Evolutionary conservation across 2,888 invertebrate species (phyloP).

Genomic region (Craniophora ligustri): DNA sequence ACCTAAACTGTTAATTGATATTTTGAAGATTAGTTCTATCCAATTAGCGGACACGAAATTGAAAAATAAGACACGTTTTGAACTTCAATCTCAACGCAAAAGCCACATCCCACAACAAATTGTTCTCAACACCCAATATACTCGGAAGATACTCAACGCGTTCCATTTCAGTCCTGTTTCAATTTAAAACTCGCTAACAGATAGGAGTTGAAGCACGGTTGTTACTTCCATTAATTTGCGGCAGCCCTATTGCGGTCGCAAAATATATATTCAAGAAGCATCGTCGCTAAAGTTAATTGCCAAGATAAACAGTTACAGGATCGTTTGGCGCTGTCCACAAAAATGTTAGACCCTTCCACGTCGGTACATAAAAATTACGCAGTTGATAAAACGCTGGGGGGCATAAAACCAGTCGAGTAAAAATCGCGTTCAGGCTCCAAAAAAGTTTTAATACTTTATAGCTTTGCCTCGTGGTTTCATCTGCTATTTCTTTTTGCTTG

Average conservation of each 20-base stretch:
- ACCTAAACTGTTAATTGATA: no score
- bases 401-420: no score
- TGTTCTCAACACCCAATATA: background rate
- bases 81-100: no score
- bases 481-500: no score
- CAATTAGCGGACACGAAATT: no score
- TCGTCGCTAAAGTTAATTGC: conserved; percentile 68
- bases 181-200: conserved; percentile 34
- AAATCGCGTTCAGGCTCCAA: no score
- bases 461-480: no score
- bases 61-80: no score
- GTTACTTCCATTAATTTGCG: conserved; percentile 50
- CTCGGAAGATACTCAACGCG: background rate
- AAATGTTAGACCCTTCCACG: conserved; percentile 40
- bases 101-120: background rate
- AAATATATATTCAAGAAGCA: conserved; percentile 63
- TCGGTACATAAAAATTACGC: conserved; percentile 37
- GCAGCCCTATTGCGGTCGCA: conserved; percentile 37
- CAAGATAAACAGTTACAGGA: conserved; percentile 68
- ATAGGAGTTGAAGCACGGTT: conserved; percentile 23
- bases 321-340: conserved; percentile 59
- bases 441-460: no score
- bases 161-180: conserved; percentile 9
- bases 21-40: no score
- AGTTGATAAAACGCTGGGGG: conserved; percentile 30